phyloP scores from a whole-genome alignment of 92 coral and sea anemone species.

The Pocillopora grandis region DNA sequence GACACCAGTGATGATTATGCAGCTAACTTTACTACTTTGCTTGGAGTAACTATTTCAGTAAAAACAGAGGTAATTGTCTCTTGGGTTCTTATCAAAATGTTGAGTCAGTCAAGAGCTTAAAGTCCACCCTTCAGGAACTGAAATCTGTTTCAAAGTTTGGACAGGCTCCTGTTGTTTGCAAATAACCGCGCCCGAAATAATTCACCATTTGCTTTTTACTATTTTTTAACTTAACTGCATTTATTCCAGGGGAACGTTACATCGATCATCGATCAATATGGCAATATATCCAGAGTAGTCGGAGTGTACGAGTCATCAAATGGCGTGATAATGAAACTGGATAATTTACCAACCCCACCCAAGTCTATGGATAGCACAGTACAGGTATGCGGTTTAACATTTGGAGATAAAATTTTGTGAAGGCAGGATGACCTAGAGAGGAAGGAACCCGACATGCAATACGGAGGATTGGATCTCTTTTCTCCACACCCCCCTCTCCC shows the following conservation, averaged over 20 bases:
- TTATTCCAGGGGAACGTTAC: slow-evolving; percentile 39
- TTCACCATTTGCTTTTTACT: neutral
- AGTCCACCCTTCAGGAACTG: neutral
- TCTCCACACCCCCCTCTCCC: too few species aligned
- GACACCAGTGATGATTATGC: slow-evolving; percentile 30
- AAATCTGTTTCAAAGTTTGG: too few species aligned
- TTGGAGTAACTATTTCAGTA: slow-evolving; percentile 69
- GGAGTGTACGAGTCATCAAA: slow-evolving; percentile 57
- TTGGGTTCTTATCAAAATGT: too few species aligned
- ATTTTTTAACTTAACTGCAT: neutral
- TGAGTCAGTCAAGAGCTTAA: too few species aligned
- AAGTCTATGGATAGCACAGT: slow-evolving; percentile 3
- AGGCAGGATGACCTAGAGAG: too few species aligned
- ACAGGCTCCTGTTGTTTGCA: too few species aligned
- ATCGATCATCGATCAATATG: slow-evolving; percentile 39
- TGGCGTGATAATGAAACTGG: slow-evolving; percentile 70
- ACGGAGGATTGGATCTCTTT: too few species aligned
- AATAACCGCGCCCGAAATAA: neutral
- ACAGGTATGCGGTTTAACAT: slow-evolving; percentile 27
- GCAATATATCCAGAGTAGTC: slow-evolving; percentile 51
- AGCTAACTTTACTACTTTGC: slow-evolving; percentile 61
- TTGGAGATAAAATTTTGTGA: neutral
- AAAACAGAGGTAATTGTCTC: slow-evolving; percentile 43
- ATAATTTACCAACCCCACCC: slow-evolving; percentile 60
- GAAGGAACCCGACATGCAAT: too few species aligned